Evolutionary conservation across 1,140 invertebrate genomes (phyloP).

Genomic region (Macrobrachium nipponense): DNA sequence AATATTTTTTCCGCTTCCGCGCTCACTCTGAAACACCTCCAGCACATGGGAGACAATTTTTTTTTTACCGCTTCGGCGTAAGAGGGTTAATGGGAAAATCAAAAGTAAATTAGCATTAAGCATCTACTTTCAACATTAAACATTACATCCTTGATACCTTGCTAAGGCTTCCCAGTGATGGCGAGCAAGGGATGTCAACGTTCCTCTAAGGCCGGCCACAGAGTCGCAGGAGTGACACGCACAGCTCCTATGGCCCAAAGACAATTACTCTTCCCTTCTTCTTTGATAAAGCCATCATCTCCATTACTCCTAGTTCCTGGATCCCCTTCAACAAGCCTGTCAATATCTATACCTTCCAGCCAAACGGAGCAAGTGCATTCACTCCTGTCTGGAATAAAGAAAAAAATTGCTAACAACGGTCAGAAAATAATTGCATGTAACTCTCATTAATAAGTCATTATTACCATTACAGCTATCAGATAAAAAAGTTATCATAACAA

Average conservation of each 20-base stretch:
- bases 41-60: too few species aligned
- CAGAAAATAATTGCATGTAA: too few species aligned
- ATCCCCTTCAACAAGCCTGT: slow-evolving; percentile 16
- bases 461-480: too few species aligned
- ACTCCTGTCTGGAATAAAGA: slow-evolving; percentile 28
- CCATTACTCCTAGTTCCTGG: neutral
- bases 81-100: too few species aligned
- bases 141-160: slow-evolving; percentile 3
- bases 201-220: slow-evolving; percentile 52
- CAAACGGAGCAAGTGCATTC: slow-evolving; percentile 57
- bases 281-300: slow-evolving; percentile 26
- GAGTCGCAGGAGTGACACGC: slow-evolving; percentile 48
- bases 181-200: slow-evolving; percentile 46
- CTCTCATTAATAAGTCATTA: neutral
- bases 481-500: neutral
- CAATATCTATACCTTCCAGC: slow-evolving; percentile 44
- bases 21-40: too few species aligned
- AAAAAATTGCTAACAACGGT: neutral
- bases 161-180: slow-evolving; percentile 49
- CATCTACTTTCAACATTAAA: too few species aligned
- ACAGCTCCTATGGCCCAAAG: slow-evolving; percentile 51
- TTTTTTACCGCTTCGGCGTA: too few species aligned
- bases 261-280: neutral
- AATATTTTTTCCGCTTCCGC: too few species aligned
- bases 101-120: too few species aligned